Conservation (phyloP, 2,113 vertebrate genomes). For the Ctenomys sociabilis region DNA sequence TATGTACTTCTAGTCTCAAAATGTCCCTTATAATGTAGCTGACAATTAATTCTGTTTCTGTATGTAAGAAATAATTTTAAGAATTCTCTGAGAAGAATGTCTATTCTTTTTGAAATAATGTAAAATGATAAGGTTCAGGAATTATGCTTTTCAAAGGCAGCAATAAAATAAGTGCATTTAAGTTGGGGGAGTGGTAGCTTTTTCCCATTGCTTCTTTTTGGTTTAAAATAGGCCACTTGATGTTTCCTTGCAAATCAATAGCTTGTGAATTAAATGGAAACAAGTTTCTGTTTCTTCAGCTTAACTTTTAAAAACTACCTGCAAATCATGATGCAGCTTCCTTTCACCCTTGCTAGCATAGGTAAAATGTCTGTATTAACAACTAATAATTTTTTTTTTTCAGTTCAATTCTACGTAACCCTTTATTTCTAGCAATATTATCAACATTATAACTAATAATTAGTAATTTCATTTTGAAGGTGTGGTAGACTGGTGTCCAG, state of each 20-base stretch:
- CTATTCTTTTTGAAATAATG: constrained; percentile 37
- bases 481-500: not conserved
- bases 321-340: not conserved
- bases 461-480: not conserved
- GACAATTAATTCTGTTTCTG: constrained; percentile 46
- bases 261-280: constrained; percentile 46
- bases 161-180: constrained; percentile 37
- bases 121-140: constrained; percentile 32
- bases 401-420: no score
- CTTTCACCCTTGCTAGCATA: not conserved
- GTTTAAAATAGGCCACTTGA: constrained; percentile 15
- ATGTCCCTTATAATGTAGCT: not conserved
- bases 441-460: constrained; percentile 3
- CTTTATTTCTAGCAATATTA: no score
- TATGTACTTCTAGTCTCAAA: not conserved
- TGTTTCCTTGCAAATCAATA: constrained; percentile 22
- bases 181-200: not conserved
- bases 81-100: constrained; percentile 49
- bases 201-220: constrained; percentile 18
- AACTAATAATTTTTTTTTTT: not conserved
- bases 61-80: constrained; percentile 24
- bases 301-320: not conserved
- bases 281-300: constrained; percentile 44
- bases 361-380: not conserved
- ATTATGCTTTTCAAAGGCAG: constrained; percentile 26